phyloP scores from a whole-genome alignment of 2,113 vertebrate species.

The Beaufortia kweichowensis region DNA sequence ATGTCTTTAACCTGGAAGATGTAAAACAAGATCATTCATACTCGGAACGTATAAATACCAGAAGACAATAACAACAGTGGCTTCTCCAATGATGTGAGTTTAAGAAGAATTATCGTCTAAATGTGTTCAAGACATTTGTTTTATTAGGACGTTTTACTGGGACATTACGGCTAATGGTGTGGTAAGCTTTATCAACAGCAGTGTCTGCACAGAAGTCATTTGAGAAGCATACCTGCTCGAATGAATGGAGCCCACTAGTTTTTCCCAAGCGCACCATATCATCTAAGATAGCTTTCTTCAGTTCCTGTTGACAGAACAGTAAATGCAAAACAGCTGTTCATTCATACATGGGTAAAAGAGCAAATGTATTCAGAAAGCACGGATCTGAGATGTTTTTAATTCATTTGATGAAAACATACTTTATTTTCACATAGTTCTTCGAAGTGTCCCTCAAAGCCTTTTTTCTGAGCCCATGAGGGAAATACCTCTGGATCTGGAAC shows the following conservation, averaged over 20 bases:
- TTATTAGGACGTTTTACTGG: neutral
- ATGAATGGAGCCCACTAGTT: slow-evolving; percentile 91
- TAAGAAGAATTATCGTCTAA: no score
- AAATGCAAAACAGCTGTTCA: neutral
- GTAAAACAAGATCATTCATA: neutral
- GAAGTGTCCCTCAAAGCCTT: slow-evolving; percentile 84
- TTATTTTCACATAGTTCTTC: slow-evolving; percentile 85
- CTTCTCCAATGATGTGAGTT: no score
- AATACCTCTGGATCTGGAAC: slow-evolving; percentile 91
- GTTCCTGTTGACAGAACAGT: slow-evolving; percentile 71
- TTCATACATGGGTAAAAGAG: neutral
- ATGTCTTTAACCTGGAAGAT: slow-evolving; percentile 88
- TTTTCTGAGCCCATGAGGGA: slow-evolving; percentile 92
- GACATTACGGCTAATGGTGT: neutral
- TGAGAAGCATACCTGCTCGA: slow-evolving; percentile 86
- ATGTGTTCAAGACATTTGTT: no score
- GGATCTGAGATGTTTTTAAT: no score
- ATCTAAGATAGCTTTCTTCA: slow-evolving; percentile 90
- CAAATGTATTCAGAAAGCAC: neutral
- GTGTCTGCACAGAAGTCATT: neutral
- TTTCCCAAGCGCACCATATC: slow-evolving; percentile 92
- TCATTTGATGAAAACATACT: slow-evolving; percentile 65
- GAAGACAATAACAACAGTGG: no score
- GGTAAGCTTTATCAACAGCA: neutral
- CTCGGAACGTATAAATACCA: no score